These are phyloP conservation scores for Puma concolor DNA, from an alignment of 2,113 vertebrate genomes.

Conservation along the genomic window DNA sequence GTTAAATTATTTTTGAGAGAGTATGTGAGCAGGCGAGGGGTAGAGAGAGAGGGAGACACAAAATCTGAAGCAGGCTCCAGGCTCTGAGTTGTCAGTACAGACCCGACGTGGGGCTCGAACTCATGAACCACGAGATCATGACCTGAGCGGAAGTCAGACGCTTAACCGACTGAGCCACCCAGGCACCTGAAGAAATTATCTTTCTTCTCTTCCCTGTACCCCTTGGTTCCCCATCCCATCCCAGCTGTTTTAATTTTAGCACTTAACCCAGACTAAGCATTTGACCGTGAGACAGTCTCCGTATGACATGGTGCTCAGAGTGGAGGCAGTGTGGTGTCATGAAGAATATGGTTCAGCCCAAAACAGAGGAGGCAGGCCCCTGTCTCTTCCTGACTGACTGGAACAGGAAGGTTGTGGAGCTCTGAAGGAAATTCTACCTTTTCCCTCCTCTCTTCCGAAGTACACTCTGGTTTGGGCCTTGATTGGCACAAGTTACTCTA, in stretches of 20 bases:
- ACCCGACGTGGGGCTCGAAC: too few relatives aligned
- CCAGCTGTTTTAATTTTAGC: background rate
- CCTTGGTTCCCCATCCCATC: rapidly evolving
- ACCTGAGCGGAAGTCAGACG: too few relatives aligned
- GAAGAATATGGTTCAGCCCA: background rate
- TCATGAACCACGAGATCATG: too few relatives aligned
- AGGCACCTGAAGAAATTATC: background rate
- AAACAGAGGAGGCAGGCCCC: background rate
- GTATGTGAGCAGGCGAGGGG: too few relatives aligned
- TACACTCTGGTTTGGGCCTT: background rate
- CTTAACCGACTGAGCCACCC: too few relatives aligned
- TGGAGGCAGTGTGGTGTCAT: background rate
- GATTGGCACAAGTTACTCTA: background rate
- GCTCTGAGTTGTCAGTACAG: too few relatives aligned
- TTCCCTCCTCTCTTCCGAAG: background rate
- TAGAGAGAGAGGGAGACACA: too few relatives aligned
- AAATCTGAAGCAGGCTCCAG: too few relatives aligned
- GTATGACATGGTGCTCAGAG: rapidly evolving
- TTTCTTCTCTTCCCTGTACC: background rate
- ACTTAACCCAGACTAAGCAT: background rate
- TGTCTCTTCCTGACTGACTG: background rate
- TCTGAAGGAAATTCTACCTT: background rate
- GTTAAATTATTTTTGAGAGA: too few relatives aligned
- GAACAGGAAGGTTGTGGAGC: background rate
- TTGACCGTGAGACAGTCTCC: background rate